phyloP scores from a whole-genome alignment of 2,113 vertebrate genomes.

The Salvator merianae region DNA sequence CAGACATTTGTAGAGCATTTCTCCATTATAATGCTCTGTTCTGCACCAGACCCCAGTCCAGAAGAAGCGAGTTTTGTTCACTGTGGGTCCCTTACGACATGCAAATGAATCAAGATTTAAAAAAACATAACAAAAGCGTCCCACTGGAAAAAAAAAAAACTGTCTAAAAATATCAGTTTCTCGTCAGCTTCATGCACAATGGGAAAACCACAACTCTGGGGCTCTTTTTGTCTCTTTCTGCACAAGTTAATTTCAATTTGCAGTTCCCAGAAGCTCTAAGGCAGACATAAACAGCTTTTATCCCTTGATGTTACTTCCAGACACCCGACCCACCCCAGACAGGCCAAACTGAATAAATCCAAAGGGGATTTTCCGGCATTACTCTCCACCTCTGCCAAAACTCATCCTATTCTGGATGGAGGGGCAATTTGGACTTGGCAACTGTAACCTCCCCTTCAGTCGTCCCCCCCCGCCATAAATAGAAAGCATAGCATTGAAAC shows the following conservation, averaged over 20 bases:
- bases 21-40: not conserved
- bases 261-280: conserved; percentile 33
- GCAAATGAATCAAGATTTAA: not conserved
- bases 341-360: conserved; percentile 36
- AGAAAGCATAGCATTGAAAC: not conserved
- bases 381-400: not conserved
- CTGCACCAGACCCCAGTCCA: not conserved
- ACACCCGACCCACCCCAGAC: conserved; percentile 76
- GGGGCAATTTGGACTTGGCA: not conserved
- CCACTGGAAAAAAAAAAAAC: too few relatives aligned
- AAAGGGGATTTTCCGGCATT: conserved; percentile 32
- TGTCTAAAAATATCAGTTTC: not conserved
- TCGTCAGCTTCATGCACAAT: not conserved
- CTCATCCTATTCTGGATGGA: not conserved
- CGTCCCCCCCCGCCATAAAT: not conserved
- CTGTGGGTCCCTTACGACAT: too few relatives aligned
- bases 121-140: too few relatives aligned
- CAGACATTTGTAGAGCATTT: too few relatives aligned
- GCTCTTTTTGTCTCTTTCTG: not conserved
- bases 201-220: conserved; percentile 16
- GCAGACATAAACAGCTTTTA: conserved; percentile 81
- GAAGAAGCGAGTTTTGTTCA: not conserved
- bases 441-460: too few relatives aligned
- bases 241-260: not conserved
- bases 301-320: conserved; percentile 78